Evolutionary conservation across 2,113 vertebrate genomes (phyloP).

Genomic region (Stigmatopora nigra): DNA sequence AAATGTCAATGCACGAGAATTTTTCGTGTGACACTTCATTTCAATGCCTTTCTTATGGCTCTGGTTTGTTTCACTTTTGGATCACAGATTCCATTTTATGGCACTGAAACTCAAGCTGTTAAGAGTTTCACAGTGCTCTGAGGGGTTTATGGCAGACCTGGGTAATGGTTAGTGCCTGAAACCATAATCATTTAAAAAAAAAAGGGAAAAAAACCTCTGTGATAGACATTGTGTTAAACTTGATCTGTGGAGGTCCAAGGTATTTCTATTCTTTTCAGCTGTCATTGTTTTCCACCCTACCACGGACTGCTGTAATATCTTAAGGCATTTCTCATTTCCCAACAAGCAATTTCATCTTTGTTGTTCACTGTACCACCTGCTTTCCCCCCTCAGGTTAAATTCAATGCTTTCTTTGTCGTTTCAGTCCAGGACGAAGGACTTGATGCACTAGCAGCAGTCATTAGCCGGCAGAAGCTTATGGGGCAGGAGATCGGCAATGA

Average conservation of each 20-base stretch:
- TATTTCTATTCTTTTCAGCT: slow-evolving; percentile 4
- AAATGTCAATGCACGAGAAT: slow-evolving; percentile 41
- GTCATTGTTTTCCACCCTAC: slow-evolving; percentile 13
- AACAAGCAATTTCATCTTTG: slow-evolving; percentile 13
- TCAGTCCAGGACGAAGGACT: slow-evolving; percentile 93
- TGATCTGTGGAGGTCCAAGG: slow-evolving; percentile 12
- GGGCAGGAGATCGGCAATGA: slow-evolving; percentile 95
- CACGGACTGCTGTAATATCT: slow-evolving; percentile 29
- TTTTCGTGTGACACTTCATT: slow-evolving; percentile 39
- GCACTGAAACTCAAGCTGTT: slow-evolving; percentile 49
- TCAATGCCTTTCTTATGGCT: slow-evolving; percentile 36
- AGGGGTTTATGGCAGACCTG: slow-evolving; percentile 45
- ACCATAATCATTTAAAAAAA: slow-evolving; percentile 27
- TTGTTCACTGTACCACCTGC: slow-evolving; percentile 7
- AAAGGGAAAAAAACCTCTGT: slow-evolving; percentile 38
- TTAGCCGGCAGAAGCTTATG: slow-evolving; percentile 92
- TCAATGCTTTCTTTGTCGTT: slow-evolving; percentile 15
- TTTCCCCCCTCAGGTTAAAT: background rate
- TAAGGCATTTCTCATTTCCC: slow-evolving; percentile 26
- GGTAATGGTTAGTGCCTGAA: slow-evolving; percentile 42
- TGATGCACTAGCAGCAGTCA: slow-evolving; percentile 84
- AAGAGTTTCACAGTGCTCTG: slow-evolving; percentile 24
- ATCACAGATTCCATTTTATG: slow-evolving; percentile 41
- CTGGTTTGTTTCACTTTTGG: slow-evolving; percentile 50
- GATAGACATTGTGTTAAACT: slow-evolving; percentile 45